Evolutionary conservation across 2,113 vertebrate genomes (phyloP), one percentile per base, ranked within the genome.

Genomic region (Verasper variegatus): DNA sequence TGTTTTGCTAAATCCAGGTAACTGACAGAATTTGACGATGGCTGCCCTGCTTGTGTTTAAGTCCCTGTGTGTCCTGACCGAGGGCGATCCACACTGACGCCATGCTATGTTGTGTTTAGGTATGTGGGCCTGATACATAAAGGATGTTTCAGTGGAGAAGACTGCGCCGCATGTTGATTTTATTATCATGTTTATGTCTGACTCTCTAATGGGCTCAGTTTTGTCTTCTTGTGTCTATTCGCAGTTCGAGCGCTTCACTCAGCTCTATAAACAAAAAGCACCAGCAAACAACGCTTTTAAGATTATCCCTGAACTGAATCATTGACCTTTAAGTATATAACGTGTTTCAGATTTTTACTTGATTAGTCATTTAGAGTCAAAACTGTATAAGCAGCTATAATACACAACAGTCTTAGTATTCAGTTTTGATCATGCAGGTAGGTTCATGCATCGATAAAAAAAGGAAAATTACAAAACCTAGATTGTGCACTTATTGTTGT

Each of bases 1-100:
- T 90, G 84, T 90, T 92, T 89, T 66, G 86, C 86, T 91, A 84
- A 90, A 91, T 88, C 75, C 88, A 91, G 90, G 92, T 92, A 89
- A 90, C 82, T 86, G 83, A 86, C 89, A 90, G 82, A 85, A 72
- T 69, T 80, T 40, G 78, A 84, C 88, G 88, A 93, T 78, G 88
- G 85, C 84, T 71, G 68, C 67, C 67, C 77, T 23, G 85, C 84
- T 87, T 80, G 83, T 83, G 76, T 83, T 86, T 81, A 83, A 87
- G 85, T 71, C 81, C 65, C 81, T 86, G 76, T 67, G 80, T 52
- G 84, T 84, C 78, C 81, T 89, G 86, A 86, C 90, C 74, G 59
- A 75, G 61, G 87, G 88, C 88, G 61, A 85, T 88, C 83, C 69
- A 14, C 35, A 26, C 85, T 82, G 86, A 90, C 83, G 89, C 88